Percentiles rank a stretch among this genome's conserved stretches.
Evolutionary conservation across 2,888 invertebrate species (phyloP).

Genomic region (Mechanitis mazaeus): DNA sequence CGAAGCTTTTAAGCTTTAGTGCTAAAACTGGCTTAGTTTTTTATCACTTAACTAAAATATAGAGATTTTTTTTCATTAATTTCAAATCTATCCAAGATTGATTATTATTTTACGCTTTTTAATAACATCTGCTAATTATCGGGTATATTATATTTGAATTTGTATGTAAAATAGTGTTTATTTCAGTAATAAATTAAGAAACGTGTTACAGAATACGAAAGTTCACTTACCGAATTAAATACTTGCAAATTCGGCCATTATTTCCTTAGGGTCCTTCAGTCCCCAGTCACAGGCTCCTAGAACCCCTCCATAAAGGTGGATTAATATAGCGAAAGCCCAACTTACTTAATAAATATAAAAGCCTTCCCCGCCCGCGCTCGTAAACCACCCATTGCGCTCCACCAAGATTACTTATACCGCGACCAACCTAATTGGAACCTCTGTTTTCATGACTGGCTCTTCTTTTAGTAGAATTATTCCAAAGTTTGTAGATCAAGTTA

Average conservation of each 20-base stretch:
- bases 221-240: constrained; percentile 19
- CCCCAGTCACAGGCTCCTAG: constrained; percentile 50
- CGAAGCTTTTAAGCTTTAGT: not conserved
- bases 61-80: too few species aligned
- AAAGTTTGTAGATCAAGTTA: constrained; percentile 44
- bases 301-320: constrained; percentile 73
- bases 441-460: constrained; percentile 55
- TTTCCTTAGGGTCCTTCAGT: constrained; percentile 25
- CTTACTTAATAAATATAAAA: constrained; percentile 79
- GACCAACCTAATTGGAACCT: constrained; percentile 49
- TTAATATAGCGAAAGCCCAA: constrained; percentile 75
- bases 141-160: too few species aligned
- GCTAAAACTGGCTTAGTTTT: not conserved
- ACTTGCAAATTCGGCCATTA: constrained; percentile 25
- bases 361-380: constrained; percentile 69
- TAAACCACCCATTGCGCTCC: constrained; percentile 72
- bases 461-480: constrained; percentile 33
- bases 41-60: too few species aligned
- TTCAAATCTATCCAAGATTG: too few species aligned
- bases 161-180: not conserved
- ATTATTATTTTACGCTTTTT: too few species aligned
- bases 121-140: too few species aligned
- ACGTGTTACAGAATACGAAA: constrained; percentile 19
- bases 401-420: constrained; percentile 71
- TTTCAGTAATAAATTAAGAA: constrained; percentile 4